Percentiles rank a stretch among this genome's conserved stretches.
phyloP scores from a whole-genome alignment of 2,797 vertebrate species.

The Pteronotus mesoamericanus region DNA sequence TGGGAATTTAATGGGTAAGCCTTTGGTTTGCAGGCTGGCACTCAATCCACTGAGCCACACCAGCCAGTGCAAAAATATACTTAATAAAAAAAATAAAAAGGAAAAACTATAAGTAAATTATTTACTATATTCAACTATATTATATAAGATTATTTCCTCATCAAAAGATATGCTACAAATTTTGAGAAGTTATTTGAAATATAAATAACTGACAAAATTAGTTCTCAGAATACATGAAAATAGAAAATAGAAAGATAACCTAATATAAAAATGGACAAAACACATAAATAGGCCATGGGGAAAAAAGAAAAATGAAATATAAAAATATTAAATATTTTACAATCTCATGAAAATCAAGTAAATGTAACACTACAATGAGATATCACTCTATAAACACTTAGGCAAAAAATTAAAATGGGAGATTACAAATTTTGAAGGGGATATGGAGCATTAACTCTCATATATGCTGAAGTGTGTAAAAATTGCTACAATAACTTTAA shows the following conservation, averaged over 20 bases:
- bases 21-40: no score
- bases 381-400: not conserved
- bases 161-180: not conserved
- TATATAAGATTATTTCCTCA: not conserved
- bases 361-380: not conserved
- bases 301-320: not conserved
- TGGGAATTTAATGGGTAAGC: no score
- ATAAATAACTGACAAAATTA: not conserved
- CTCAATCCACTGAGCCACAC: no score
- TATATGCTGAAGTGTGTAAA: no score
- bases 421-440: not conserved
- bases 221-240: not conserved
- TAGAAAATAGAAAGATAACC: not conserved
- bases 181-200: not conserved
- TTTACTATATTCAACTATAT: not conserved
- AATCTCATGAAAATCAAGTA: not conserved
- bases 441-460: not conserved
- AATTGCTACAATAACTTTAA: not conserved
- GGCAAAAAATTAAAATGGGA: not conserved
- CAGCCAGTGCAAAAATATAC: no score
- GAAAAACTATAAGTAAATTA: not conserved
- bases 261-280: not conserved
- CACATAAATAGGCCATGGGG: not conserved
- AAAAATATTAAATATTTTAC: not conserved
- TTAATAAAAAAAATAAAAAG: not conserved